Conservation (phyloP, 1,140 invertebrate genomes). For the Orussus abietinus region DNA sequence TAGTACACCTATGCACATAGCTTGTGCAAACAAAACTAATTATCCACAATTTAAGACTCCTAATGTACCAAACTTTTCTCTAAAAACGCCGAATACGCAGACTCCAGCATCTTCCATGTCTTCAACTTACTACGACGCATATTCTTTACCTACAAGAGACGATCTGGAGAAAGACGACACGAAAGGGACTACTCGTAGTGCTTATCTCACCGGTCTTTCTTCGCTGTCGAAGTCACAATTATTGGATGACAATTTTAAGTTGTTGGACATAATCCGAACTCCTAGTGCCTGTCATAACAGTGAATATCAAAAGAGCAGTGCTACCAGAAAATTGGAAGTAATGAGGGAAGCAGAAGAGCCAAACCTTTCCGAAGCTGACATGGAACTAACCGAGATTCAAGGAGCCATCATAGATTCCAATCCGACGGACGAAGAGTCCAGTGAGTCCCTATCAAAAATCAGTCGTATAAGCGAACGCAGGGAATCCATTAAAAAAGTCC, state of each 20-base stretch:
- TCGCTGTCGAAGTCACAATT: no score
- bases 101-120: conserved; percentile 4
- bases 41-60: conserved; percentile 20
- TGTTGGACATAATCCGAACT: no score
- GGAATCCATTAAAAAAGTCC: conserved; percentile 23
- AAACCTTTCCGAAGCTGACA: conserved; percentile 4
- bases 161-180: background rate
- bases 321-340: conserved; percentile 11
- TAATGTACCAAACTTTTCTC: conserved; percentile 15
- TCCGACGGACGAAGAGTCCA: background rate
- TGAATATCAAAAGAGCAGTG: conserved; percentile 7
- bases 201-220: conserved; percentile 8
- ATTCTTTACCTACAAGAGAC: background rate
- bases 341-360: conserved; percentile 17
- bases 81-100: conserved; percentile 25
- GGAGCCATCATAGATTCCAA: background rate
- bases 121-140: background rate
- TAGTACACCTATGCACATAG: conserved; percentile 33
- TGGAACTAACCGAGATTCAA: conserved; percentile 20
- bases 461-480: background rate
- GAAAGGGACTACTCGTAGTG: background rate
- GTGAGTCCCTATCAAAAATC: background rate
- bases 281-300: no score
- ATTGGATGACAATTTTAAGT: no score
- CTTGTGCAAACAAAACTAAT: conserved; percentile 2